phyloP scores from a whole-genome alignment of 2,113 vertebrate species.

The Solea solea region DNA sequence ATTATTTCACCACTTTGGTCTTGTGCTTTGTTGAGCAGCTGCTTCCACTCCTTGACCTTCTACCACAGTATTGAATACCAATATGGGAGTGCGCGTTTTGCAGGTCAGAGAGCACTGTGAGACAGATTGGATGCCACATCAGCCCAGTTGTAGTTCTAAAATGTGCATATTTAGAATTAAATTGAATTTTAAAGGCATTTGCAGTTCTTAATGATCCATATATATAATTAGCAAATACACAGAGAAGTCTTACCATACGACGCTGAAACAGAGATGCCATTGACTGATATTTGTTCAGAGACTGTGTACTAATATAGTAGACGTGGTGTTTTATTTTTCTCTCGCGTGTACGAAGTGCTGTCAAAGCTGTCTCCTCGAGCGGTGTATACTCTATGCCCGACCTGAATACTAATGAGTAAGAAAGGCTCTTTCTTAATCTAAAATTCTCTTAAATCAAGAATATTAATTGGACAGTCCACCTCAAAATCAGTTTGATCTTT shows the following conservation, averaged over 20 bases:
- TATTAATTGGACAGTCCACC: slow-evolving; percentile 19
- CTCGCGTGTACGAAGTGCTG: slow-evolving; percentile 28
- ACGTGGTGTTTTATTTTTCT: slow-evolving; percentile 32
- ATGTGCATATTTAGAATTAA: background rate
- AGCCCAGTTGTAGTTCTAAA: background rate
- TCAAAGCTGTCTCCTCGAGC: slow-evolving; percentile 18
- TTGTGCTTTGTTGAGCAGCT: background rate
- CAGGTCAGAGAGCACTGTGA: background rate
- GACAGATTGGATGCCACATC: background rate
- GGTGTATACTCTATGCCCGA: slow-evolving; percentile 14
- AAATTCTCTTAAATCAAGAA: slow-evolving; percentile 12
- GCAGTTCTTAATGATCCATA: background rate
- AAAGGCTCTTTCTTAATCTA: background rate
- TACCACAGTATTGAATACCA: background rate
- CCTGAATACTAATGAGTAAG: slow-evolving; percentile 42
- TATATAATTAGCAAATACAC: background rate
- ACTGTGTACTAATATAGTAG: slow-evolving; percentile 25
- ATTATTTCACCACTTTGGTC: background rate
- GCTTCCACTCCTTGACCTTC: background rate
- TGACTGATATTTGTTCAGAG: slow-evolving; percentile 31
- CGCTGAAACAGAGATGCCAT: slow-evolving; percentile 7
- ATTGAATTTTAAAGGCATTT: background rate
- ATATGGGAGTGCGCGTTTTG: background rate
- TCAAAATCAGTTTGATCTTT: slow-evolving; percentile 5
- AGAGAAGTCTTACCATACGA: background rate